These are phyloP conservation scores for Halcyon malimbica DNA, from an alignment of 2,113 vertebrate genomes.

Conservation along the genomic window DNA sequence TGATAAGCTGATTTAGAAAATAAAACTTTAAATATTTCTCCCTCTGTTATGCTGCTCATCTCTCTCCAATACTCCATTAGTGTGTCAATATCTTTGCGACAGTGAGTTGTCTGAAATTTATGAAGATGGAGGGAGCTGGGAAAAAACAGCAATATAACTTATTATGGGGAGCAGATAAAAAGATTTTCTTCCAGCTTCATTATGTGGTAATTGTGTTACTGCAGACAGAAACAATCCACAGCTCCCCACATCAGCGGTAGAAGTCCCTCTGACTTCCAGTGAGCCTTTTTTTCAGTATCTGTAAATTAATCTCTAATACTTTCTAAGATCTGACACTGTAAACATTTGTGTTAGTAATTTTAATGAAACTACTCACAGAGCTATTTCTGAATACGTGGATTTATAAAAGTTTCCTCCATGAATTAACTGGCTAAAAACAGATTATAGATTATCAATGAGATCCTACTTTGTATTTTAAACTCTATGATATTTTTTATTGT, in stretches of 20 bases:
- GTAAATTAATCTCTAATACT: not conserved
- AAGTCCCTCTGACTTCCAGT: not conserved
- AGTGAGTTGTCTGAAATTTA: not conserved
- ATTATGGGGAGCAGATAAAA: not conserved
- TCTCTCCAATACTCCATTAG: fast-evolving
- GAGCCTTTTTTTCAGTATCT: not conserved
- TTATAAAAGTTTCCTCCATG: not conserved
- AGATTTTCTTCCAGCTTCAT: not conserved
- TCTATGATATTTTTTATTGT: not conserved
- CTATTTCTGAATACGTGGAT: not conserved
- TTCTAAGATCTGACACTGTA: not conserved
- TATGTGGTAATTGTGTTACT: not conserved
- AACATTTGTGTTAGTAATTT: not conserved
- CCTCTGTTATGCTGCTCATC: not conserved
- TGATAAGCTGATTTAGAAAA: not conserved
- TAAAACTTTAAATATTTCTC: not conserved
- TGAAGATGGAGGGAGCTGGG: not conserved
- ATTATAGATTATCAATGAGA: not conserved
- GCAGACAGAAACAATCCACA: not conserved
- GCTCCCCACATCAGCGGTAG: not conserved
- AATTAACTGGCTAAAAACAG: not conserved
- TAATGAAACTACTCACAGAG: not conserved
- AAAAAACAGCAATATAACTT: not conserved
- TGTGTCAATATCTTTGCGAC: not conserved
- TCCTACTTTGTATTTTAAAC: not conserved